These are phyloP conservation scores for Zygothrica quintamaculata DNA, from an alignment of 2,888 invertebrate genomes.

Conservation along the genomic window DNA sequence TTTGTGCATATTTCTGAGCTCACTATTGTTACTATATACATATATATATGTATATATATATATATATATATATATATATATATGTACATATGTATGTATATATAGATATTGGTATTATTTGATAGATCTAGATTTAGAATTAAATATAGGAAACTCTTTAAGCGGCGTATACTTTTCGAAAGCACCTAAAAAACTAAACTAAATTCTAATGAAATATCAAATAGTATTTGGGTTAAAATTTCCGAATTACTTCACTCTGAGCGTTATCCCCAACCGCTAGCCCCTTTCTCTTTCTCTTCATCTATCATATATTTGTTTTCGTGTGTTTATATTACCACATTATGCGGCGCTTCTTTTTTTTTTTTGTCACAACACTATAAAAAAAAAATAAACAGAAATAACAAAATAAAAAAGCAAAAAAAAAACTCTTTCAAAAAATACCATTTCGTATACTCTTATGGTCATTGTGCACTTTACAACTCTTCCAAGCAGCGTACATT, in stretches of 20 bases:
- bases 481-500: constrained; percentile 96
- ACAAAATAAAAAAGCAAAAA: constrained; percentile 8
- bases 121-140: constrained; percentile 33
- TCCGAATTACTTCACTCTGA: constrained; percentile 55
- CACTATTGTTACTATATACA: not conserved
- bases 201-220: constrained; percentile 73
- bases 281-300: constrained; percentile 8
- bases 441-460: constrained; percentile 16
- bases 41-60: not conserved
- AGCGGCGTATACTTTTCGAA: constrained; percentile 82
- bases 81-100: too few species aligned
- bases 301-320: constrained; percentile 25
- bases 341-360: constrained; percentile 42
- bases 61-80: not conserved
- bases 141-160: constrained; percentile 76
- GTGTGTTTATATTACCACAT: constrained; percentile 32
- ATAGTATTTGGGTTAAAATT: constrained; percentile 79
- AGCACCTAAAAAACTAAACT: constrained; percentile 79
- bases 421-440: not conserved
- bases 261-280: constrained; percentile 27
- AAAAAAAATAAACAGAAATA: constrained; percentile 18
- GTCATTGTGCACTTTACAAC: constrained; percentile 86
- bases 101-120: constrained; percentile 14
- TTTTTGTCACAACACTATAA: constrained; percentile 19
- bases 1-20: constrained; percentile 3